Evolutionary conservation across 2,888 invertebrate species (phyloP).

Genomic region (Diaprepes abbreviatus): DNA sequence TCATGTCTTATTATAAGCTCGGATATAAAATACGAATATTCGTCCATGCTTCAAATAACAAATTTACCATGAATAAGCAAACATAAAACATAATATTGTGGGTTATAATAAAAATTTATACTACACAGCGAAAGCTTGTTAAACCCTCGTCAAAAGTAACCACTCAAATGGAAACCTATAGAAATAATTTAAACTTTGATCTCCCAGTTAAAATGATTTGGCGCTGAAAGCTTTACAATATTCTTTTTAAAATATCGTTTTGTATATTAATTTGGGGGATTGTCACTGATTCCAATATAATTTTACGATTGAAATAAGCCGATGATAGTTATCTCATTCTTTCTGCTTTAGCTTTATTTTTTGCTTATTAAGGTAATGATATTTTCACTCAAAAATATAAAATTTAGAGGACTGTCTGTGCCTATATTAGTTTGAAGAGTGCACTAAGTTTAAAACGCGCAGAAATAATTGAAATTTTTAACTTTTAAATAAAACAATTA

Average conservation of each 20-base stretch:
- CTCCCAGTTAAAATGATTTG: conserved; percentile 5
- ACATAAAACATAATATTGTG: conserved; percentile 6
- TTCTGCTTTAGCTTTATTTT: no score
- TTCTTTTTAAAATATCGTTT: background rate
- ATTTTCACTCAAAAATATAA: no score
- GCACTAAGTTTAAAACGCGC: no score
- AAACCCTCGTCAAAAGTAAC: conserved; percentile 31
- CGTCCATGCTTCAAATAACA: background rate
- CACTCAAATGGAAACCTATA: conserved; percentile 28
- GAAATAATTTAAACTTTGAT: conserved; percentile 31
- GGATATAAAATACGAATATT: conserved; percentile 2
- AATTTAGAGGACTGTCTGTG: no score
- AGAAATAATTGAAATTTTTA: no score
- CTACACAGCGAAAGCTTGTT: conserved; percentile 30
- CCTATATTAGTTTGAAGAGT: no score
- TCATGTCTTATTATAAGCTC: background rate
- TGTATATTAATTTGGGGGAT: background rate
- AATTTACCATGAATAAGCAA: conserved; percentile 16
- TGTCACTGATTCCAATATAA: background rate
- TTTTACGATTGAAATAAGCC: background rate
- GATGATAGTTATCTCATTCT: no score
- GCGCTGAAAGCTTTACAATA: background rate
- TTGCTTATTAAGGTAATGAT: no score
- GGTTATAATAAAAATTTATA: conserved; percentile 23
- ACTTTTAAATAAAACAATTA: no score